Conservation (phyloP, 2,113 vertebrate genomes). For the Xiphophorus couchianus region DNA sequence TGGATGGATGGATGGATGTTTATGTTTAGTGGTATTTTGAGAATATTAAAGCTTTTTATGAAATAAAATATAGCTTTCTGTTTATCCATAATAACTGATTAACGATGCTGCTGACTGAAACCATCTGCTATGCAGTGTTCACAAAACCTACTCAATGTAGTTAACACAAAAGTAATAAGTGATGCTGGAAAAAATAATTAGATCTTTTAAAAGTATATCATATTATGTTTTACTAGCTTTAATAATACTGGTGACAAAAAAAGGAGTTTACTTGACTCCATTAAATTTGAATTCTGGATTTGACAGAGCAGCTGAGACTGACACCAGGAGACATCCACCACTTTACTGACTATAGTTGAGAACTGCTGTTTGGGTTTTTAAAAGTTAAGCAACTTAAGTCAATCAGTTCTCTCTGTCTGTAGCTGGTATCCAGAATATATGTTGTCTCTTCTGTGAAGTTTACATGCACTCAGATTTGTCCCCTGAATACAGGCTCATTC, state of each 20-base stretch:
- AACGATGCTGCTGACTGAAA: background rate
- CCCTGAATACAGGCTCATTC: constrained; percentile 14
- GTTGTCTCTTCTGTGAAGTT: constrained; percentile 25
- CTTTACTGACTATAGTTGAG: background rate
- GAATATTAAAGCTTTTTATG: background rate
- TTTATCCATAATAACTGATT: background rate
- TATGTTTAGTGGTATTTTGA: background rate
- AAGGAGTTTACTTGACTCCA: background rate
- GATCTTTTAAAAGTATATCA: background rate
- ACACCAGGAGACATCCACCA: background rate
- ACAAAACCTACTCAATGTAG: background rate
- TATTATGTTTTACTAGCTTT: background rate
- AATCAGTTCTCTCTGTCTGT: background rate
- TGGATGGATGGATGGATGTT: no score
- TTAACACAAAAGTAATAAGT: background rate
- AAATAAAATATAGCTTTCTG: background rate
- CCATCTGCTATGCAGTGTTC: background rate
- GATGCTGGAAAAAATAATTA: no score
- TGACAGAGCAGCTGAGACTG: background rate
- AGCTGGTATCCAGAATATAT: constrained; percentile 7
- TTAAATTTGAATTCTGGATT: background rate
- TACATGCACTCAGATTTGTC: constrained; percentile 3
- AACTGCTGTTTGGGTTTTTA: background rate
- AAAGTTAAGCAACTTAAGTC: background rate
- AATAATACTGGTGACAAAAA: background rate